Percentiles rank a stretch among this genome's conserved stretches.
phyloP scores from a whole-genome alignment of 1,140 invertebrate genomes.

The Pinna nobilis region DNA sequence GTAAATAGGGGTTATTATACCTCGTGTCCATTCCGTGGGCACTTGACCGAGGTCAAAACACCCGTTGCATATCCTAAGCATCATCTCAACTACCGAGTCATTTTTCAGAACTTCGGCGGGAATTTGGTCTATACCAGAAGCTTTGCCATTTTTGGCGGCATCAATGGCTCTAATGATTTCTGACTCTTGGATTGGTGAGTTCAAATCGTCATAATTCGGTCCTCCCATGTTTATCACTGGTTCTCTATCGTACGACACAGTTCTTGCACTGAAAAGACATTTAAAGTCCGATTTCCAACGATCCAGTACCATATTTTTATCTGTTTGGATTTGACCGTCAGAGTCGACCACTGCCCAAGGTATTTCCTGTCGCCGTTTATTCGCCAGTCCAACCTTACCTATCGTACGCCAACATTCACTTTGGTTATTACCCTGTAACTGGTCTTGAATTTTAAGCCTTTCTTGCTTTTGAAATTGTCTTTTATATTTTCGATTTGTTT shows the following conservation, averaged over 20 bases:
- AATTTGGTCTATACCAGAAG: conserved; percentile 32
- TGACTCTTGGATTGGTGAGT: too few species aligned
- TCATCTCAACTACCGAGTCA: conserved; percentile 3
- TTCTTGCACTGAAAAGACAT: neutral
- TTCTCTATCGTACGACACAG: too few species aligned
- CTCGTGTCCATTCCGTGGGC: conserved; percentile 9
- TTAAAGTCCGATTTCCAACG: conserved; percentile 7
- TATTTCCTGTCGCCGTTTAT: neutral
- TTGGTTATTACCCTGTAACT: neutral
- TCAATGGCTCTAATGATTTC: conserved; percentile 11
- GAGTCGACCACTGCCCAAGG: neutral
- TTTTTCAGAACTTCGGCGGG: conserved; percentile 39
- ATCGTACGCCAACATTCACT: conserved; percentile 20
- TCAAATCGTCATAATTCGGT: too few species aligned
- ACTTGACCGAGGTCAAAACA: conserved; percentile 26
- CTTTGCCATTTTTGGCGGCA: conserved; percentile 16
- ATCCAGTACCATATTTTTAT: conserved; percentile 23
- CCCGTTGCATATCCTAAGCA: conserved; percentile 3
- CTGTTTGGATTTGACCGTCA: too few species aligned
- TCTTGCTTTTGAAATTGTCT: conserved; percentile 7
- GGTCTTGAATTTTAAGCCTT: neutral
- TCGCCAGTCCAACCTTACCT: conserved; percentile 8
- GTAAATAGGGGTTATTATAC: conserved; percentile 24
- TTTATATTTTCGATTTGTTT: conserved; percentile 19
- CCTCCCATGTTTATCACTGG: too few species aligned